Percentiles rank a stretch among this genome's conserved stretches.
These are phyloP conservation scores for Neodiprion lecontei DNA, from an alignment of 1,140 invertebrate genomes.

Conservation along the genomic window DNA sequence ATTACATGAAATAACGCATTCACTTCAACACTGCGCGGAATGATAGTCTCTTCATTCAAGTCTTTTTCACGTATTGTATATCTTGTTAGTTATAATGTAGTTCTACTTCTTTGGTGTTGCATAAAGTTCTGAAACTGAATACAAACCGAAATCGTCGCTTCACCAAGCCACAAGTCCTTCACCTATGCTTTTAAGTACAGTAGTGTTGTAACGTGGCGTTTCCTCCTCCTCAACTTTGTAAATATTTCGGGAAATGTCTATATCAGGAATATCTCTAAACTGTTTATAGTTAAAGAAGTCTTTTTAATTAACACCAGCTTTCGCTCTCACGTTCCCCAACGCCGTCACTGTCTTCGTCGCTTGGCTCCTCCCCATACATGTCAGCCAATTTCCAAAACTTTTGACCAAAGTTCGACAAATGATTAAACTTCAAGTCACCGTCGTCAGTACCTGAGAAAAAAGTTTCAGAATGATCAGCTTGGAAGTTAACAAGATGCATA, in stretches of 20 bases:
- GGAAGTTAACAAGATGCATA: background rate
- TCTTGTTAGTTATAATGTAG: background rate
- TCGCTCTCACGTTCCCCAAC: slow-evolving; percentile 71
- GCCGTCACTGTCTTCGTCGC: slow-evolving; percentile 77
- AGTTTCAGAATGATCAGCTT: slow-evolving; percentile 21
- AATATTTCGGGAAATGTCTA: slow-evolving; percentile 1
- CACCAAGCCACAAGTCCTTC: slow-evolving; percentile 15
- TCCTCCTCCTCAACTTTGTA: slow-evolving; percentile 20
- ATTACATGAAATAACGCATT: background rate
- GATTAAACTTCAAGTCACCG: slow-evolving; percentile 95
- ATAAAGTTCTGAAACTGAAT: background rate
- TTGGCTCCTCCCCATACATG: slow-evolving; percentile 94
- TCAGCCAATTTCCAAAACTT: slow-evolving; percentile 95
- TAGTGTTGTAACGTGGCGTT: slow-evolving; percentile 13
- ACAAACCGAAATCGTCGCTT: slow-evolving; percentile 12
- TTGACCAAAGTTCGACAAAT: slow-evolving; percentile 95
- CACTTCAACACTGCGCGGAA: background rate
- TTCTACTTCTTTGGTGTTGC: background rate
- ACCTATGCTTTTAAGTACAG: slow-evolving; percentile 2
- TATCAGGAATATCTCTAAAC: slow-evolving; percentile 3
- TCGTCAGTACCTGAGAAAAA: slow-evolving; percentile 80
- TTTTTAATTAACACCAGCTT: slow-evolving; percentile 76
- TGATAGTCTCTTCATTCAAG: background rate
- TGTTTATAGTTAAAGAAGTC: background rate
- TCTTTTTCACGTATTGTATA: background rate